Evolutionary conservation across 2,888 invertebrate species (phyloP).

Genomic region (Perizoma affinitatum): DNA sequence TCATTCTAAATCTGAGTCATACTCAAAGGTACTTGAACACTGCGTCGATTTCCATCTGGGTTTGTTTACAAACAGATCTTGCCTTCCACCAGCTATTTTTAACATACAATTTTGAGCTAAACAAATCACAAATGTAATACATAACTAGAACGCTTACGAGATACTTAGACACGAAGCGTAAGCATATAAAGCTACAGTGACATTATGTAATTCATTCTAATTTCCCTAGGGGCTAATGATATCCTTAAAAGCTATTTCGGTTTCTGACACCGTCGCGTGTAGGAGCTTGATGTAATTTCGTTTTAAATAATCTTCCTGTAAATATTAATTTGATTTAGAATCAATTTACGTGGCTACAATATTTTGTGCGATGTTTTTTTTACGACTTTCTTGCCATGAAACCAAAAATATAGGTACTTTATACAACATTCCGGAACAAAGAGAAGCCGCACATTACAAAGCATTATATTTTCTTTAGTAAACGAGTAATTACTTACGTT

Average conservation of each 20-base stretch:
- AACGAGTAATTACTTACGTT: not conserved
- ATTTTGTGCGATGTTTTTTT: not conserved
- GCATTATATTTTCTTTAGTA: not conserved
- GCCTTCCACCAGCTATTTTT: constrained; percentile 9
- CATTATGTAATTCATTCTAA: constrained; percentile 69
- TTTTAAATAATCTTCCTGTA: constrained; percentile 42
- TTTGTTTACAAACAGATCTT: constrained; percentile 65
- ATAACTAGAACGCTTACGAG: constrained; percentile 8
- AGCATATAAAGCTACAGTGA: constrained; percentile 44
- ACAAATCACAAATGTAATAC: constrained; percentile 5
- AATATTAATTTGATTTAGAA: constrained; percentile 44
- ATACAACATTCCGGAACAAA: no score
- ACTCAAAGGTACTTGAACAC: constrained; percentile 39
- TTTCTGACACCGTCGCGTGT: constrained; percentile 51
- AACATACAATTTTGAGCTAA: no score
- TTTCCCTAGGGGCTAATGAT: constrained; percentile 75
- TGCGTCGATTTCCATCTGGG: constrained; percentile 46
- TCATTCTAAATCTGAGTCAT: constrained; percentile 65
- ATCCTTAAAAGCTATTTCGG: constrained; percentile 67
- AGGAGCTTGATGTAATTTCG: constrained; percentile 45
- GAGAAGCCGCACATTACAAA: not conserved
- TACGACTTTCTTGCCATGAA: not conserved
- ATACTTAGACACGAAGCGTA: constrained; percentile 27
- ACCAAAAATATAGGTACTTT: no score
- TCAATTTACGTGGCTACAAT: constrained; percentile 32